Base-by-base conservation (phyloP, 2,113 vertebrate species). In the Tenrec ecaudatus region DNA sequence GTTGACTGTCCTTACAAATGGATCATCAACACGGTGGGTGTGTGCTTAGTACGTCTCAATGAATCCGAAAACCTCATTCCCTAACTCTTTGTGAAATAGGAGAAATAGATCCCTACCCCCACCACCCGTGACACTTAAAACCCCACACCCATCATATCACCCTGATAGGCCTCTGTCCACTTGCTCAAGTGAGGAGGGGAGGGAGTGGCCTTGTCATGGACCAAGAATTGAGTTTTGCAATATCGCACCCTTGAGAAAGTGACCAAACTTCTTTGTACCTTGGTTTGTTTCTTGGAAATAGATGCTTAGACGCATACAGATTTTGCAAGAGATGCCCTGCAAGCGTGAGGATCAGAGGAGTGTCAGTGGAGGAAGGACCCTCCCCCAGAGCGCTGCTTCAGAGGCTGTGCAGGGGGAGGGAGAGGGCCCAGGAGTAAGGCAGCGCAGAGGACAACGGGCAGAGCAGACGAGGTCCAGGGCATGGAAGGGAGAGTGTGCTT, bases 101-200 rank as follows among this genome's bases (percentile, higher is more conserved):
- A 78, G 17, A 78, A 89, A 83, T 17, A 1, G 23, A 20, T 79
- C n/a, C n/a, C n/a, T n/a, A n/a, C n/a, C n/a, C n/a, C n/a, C n/a
- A n/a, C n/a, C n/a, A n/a, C n/a, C n/a, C n/a, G 75, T 94, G 62
- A 25, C 68, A 27, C 14, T 82, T 53, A 33, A 82, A 82, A 66
- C 17, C 22, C 2, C 33, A 33, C 17, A 69, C 6, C 40, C 1
- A 43, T 66, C 62, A 38, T 66, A 76, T 11, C 86, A 29, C 15
- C 25, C 40, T 58, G 3, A 1, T 10, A 16, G 2, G 20, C 25
- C 22, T 19, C 53, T 43, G 27, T 22, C 31, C 11, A 71, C 33
- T 27, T 57, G 25, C 84, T 88, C 31, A 77, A 62, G 15, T 25
- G 25, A 5, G 69, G 43, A 31, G 27, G 4, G 40, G 5, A 36